Evolutionary conservation across 23 tunicate genomes (phyloP).

Genomic region (Ascidia mentula): DNA sequence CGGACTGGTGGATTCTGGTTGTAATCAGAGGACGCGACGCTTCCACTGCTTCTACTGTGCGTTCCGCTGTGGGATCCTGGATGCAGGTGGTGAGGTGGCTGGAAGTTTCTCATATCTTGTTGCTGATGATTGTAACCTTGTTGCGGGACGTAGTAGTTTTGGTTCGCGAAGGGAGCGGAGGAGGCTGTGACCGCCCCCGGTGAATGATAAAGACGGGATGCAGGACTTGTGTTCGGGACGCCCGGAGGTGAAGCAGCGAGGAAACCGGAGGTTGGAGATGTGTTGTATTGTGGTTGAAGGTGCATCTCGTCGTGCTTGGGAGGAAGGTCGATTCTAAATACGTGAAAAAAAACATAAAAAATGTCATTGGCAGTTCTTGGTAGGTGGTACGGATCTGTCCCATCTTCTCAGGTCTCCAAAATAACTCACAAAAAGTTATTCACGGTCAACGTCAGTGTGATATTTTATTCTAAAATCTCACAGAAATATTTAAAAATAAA

Average conservation of each 20-base stretch:
- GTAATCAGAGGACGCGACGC: slow-evolving; percentile 60
- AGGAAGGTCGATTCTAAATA: slow-evolving; percentile 1
- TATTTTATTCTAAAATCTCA: too few relatives aligned
- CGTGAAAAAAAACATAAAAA: too few relatives aligned
- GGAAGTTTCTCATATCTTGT: slow-evolving; percentile 18
- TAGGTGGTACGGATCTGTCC: too few relatives aligned
- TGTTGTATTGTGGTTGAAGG: slow-evolving; percentile 21
- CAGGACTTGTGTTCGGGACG: slow-evolving; percentile 40
- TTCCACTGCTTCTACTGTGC: slow-evolving; percentile 65
- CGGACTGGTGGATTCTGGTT: slow-evolving; percentile 40
- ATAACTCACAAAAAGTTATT: too few relatives aligned
- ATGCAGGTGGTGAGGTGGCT: slow-evolving; percentile 25
- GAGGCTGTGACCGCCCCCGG: slow-evolving; percentile 41
- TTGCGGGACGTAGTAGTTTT: slow-evolving; percentile 18
- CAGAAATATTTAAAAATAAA: too few relatives aligned
- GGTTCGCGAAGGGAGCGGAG: slow-evolving; percentile 18
- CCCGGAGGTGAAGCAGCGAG: slow-evolving; percentile 26
- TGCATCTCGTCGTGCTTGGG: slow-evolving; percentile 38
- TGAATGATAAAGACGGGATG: slow-evolving; percentile 44
- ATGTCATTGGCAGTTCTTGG: too few relatives aligned
- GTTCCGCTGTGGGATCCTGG: slow-evolving; percentile 46
- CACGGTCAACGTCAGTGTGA: too few relatives aligned
- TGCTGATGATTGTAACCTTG: slow-evolving; percentile 17
- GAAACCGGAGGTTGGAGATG: slow-evolving; percentile 47
- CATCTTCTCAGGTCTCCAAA: too few relatives aligned